Evolutionary conservation across 2,888 invertebrate genomes (phyloP).

Genomic region (Drosophila atripex): DNA sequence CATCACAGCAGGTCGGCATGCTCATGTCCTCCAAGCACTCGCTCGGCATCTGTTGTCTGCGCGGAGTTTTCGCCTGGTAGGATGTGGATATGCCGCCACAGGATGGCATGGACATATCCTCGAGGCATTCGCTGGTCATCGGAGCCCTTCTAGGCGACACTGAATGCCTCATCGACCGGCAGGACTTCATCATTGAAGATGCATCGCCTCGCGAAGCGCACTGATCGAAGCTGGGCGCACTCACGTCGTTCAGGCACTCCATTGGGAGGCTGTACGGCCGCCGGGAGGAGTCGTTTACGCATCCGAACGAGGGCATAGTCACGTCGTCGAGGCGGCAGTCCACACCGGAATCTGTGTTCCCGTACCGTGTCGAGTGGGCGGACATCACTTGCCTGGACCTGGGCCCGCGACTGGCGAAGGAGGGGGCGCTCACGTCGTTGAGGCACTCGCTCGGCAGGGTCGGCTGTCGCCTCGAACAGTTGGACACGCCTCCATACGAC

Average conservation of each 20-base stretch:
- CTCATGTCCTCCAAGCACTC: constrained; percentile 21
- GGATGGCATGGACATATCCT: constrained; percentile 48
- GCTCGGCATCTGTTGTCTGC: constrained; percentile 30
- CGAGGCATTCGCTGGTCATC: constrained; percentile 12
- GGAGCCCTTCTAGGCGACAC: constrained; percentile 2
- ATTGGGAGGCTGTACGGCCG: constrained; percentile 4
- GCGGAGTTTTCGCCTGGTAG: neutral
- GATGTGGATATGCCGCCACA: constrained; percentile 8
- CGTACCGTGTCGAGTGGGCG: neutral
- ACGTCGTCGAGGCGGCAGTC: constrained; percentile 3
- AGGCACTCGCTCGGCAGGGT: constrained; percentile 27
- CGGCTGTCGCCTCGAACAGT: neutral
- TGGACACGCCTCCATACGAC: neutral
- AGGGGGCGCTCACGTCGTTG: constrained; percentile 38
- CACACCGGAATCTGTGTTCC: neutral
- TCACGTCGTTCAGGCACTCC: constrained; percentile 40
- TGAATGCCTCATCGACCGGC: neutral
- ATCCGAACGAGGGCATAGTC: constrained; percentile 14
- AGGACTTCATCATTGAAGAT: neutral
- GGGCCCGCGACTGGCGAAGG: constrained; percentile 6
- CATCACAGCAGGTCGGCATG: constrained; percentile 9
- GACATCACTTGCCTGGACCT: neutral
- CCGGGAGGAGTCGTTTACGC: neutral
- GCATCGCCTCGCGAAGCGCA: neutral
- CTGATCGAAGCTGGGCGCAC: constrained; percentile 40